These are phyloP conservation scores for Drosophila lacicola DNA, from an alignment of 2,888 invertebrate genomes.

Conservation along the genomic window DNA sequence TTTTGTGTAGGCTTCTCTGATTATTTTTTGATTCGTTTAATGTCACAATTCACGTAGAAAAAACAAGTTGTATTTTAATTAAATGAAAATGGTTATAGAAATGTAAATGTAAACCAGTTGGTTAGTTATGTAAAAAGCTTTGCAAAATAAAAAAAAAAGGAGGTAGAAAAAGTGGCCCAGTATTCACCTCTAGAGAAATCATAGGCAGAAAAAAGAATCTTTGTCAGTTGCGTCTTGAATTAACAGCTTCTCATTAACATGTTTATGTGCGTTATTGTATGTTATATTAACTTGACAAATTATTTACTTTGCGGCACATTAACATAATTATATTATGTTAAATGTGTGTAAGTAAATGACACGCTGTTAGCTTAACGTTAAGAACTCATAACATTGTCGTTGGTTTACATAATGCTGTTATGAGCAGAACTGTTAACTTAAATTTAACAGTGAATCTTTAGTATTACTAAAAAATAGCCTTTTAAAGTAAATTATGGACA, in stretches of 20 bases:
- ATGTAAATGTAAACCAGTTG: conserved; percentile 23
- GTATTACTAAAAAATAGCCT: too few species aligned
- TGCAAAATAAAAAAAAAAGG: background rate
- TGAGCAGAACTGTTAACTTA: background rate
- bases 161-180: background rate
- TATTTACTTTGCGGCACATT: background rate
- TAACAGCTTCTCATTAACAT: background rate
- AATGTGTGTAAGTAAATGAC: background rate
- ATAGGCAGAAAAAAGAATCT: too few species aligned
- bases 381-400: background rate
- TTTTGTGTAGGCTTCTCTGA: conserved; percentile 11
- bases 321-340: background rate
- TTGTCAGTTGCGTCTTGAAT: too few species aligned
- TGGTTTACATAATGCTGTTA: background rate
- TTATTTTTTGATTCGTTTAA: conserved; percentile 26
- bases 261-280: too few species aligned
- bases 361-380: background rate
- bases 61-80: conserved; percentile 22
- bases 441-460: background rate
- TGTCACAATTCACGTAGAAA: conserved; percentile 34
- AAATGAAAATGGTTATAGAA: conserved; percentile 26
- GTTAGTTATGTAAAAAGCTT: conserved; percentile 18
- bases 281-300: background rate
- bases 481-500: background rate
- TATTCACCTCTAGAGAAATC: conserved; percentile 7